Evolutionary conservation across 2,888 invertebrate species (phyloP).

Genomic region (Idaea straminata): DNA sequence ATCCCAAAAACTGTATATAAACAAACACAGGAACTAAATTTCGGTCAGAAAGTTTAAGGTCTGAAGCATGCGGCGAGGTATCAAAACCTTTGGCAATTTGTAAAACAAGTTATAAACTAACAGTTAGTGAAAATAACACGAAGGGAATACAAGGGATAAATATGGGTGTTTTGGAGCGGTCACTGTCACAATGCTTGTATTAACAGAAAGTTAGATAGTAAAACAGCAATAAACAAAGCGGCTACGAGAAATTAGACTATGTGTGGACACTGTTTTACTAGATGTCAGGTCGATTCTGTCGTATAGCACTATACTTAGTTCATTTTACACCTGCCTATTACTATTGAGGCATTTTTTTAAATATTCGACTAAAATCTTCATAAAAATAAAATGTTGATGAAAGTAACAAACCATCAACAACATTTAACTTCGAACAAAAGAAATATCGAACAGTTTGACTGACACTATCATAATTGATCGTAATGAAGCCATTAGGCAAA

Average conservation of each 20-base stretch:
- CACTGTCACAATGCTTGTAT: slow-evolving; percentile 20
- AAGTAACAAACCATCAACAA: neutral
- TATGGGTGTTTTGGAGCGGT: slow-evolving; percentile 15
- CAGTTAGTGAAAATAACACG: slow-evolving; percentile 28
- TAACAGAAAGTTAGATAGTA: slow-evolving; percentile 20
- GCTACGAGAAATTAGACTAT: slow-evolving; percentile 15
- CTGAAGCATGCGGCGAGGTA: slow-evolving; percentile 57
- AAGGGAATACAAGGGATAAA: slow-evolving; percentile 18
- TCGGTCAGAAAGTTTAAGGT: slow-evolving; percentile 61
- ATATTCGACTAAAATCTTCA: neutral
- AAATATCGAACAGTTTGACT: neutral
- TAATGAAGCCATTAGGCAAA: slow-evolving; percentile 2
- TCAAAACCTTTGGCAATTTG: slow-evolving; percentile 61
- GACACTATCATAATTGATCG: slow-evolving; percentile 5
- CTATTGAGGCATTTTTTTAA: neutral
- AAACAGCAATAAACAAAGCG: slow-evolving; percentile 23
- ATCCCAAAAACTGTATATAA: slow-evolving; percentile 73
- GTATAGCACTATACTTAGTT: neutral
- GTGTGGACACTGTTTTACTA: slow-evolving; percentile 19
- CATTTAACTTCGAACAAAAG: neutral
- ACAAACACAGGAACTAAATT: slow-evolving; percentile 66
- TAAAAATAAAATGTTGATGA: neutral
- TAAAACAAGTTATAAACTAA: slow-evolving; percentile 47
- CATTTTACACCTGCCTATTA: neutral
- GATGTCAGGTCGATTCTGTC: neutral